Conservation (phyloP, 30 jellyfish, hydroid and myxozoan species). For the Pelagia noctiluca region DNA sequence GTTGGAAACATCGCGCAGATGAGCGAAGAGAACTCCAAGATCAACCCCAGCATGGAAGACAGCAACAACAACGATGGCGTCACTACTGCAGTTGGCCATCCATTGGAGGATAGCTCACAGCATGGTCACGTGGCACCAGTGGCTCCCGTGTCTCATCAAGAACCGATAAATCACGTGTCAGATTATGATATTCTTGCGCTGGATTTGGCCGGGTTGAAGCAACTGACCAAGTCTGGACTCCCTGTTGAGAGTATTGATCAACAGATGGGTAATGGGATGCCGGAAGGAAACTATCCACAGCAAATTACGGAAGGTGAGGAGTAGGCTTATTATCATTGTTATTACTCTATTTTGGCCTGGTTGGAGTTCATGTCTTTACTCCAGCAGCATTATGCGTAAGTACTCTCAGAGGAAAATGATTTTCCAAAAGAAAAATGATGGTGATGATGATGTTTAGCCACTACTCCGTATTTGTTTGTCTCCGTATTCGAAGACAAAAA, state of each 20-base stretch:
- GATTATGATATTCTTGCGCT: slow-evolving; percentile 89
- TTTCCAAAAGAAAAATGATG: too few species aligned
- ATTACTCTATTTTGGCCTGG: too few species aligned
- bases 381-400: too few species aligned
- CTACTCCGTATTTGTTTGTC: too few species aligned
- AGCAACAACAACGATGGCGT: slow-evolving; percentile 5
- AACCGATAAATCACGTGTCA: slow-evolving; percentile 85
- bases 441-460: too few species aligned
- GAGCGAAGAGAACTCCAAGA: slow-evolving; percentile 20
- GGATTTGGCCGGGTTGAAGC: slow-evolving; percentile 91
- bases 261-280: slow-evolving; percentile 33
- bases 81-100: slow-evolving; percentile 63
- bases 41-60: slow-evolving; percentile 1
- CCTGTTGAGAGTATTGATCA: slow-evolving; percentile 14
- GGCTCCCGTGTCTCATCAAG: slow-evolving; percentile 56
- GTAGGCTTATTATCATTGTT: too few species aligned
- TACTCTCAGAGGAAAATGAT: too few species aligned
- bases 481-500: too few species aligned
- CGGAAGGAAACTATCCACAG: slow-evolving; percentile 61
- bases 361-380: too few species aligned
- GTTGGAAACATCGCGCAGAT: slow-evolving; percentile 56
- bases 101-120: slow-evolving; percentile 20
- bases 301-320: slow-evolving; percentile 55
- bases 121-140: slow-evolving; percentile 5
- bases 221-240: slow-evolving; percentile 43